A percentile compares a stretch with the other conserved stretches of the same genome.
Evolutionary conservation across 2,113 vertebrate species (phyloP).

Genomic region (Xenopus borealis): DNA sequence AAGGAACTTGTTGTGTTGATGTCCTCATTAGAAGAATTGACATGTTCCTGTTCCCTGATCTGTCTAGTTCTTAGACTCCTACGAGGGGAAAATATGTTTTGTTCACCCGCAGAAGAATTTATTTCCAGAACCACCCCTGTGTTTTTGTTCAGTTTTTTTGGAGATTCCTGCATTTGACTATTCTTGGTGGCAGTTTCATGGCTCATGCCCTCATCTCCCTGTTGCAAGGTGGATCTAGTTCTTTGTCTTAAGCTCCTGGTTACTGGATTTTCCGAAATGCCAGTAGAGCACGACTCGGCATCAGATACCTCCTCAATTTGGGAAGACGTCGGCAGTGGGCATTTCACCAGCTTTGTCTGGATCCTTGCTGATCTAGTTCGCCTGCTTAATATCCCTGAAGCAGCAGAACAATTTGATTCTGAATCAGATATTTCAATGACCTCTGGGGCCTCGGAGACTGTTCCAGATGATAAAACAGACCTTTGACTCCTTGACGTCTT

Average conservation of each 20-base stretch:
- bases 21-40: background rate
- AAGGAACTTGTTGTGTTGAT: too few relatives aligned
- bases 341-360: conserved; percentile 47
- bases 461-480: too few relatives aligned
- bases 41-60: conserved; percentile 24
- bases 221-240: conserved; percentile 48
- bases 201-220: conserved; percentile 29
- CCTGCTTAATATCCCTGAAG: conserved; percentile 54
- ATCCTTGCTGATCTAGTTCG: conserved; percentile 15
- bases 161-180: conserved; percentile 40
- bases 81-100: conserved; percentile 10
- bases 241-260: conserved; percentile 65
- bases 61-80: conserved; percentile 11
- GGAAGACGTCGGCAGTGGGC: conserved; percentile 11
- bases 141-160: background rate
- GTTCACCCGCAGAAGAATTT: conserved; percentile 31
- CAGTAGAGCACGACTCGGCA: conserved; percentile 63
- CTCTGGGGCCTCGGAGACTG: conserved; percentile 28
- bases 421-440: conserved; percentile 71
- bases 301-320: conserved; percentile 59
- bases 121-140: too few relatives aligned
- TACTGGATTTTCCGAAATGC: conserved; percentile 37
- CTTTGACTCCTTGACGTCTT: conserved; percentile 29
- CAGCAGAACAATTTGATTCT: conserved; percentile 71
- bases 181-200: conserved; percentile 38